phyloP scores from a whole-genome alignment of 1,140 invertebrate genomes.

The Marisa cornuarietis region DNA sequence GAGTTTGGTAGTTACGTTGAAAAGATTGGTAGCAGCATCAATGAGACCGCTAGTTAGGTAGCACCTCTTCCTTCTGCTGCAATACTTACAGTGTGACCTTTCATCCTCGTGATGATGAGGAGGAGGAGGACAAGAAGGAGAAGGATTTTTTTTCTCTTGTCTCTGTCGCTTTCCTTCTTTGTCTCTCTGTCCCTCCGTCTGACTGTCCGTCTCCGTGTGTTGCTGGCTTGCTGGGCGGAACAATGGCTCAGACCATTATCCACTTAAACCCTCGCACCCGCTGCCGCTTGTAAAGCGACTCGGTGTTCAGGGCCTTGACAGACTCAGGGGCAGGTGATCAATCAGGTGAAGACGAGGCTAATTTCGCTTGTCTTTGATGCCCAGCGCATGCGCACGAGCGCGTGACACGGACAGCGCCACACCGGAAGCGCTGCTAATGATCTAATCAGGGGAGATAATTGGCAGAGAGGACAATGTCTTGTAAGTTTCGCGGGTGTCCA shows the following conservation, averaged over 20 bases:
- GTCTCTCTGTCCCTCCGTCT: slow-evolving; percentile 2
- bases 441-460: slow-evolving; percentile 27
- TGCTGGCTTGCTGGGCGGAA: neutral
- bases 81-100: too few species aligned
- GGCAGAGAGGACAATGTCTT: slow-evolving; percentile 25
- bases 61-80: too few species aligned
- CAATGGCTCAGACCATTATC: too few species aligned
- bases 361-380: slow-evolving; percentile 23
- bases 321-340: slow-evolving; percentile 9
- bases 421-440: slow-evolving; percentile 30
- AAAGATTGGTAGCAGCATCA: too few species aligned
- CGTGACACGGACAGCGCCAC: slow-evolving; percentile 18
- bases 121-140: too few species aligned
- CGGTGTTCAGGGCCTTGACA: too few species aligned
- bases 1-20: too few species aligned
- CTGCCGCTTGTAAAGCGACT: too few species aligned
- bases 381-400: slow-evolving; percentile 16
- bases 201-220: neutral
- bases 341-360: slow-evolving; percentile 24
- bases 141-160: too few species aligned
- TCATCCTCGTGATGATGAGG: too few species aligned
- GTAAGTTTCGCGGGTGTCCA: slow-evolving; percentile 17
- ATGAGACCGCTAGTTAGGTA: too few species aligned
- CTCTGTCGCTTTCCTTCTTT: neutral
- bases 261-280: too few species aligned